Percentiles rank a stretch among this genome's conserved stretches.
phyloP scores from a whole-genome alignment of 1,140 invertebrate species.

The Magallana angulata region DNA sequence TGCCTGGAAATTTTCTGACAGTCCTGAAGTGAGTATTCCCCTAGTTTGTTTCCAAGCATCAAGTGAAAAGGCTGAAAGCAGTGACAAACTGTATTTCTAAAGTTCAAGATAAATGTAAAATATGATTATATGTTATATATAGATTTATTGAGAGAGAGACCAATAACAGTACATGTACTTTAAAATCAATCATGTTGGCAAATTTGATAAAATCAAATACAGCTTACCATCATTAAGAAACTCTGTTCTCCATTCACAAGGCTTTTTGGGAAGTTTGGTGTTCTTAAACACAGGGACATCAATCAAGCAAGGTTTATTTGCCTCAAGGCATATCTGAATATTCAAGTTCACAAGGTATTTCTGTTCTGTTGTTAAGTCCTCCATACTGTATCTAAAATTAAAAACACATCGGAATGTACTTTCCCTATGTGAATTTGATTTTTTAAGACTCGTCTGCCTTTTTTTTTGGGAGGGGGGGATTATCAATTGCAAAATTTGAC shows the following conservation, averaged over 20 bases:
- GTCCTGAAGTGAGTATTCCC: neutral
- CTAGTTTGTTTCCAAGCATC: neutral
- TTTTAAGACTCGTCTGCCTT: too few relatives aligned
- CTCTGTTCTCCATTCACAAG: slow-evolving; percentile 43
- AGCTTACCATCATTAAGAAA: slow-evolving; percentile 13
- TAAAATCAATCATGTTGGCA: too few relatives aligned
- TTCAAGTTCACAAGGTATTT: slow-evolving; percentile 57
- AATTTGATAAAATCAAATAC: too few relatives aligned
- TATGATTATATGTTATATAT: too few relatives aligned
- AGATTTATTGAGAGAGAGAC: too few relatives aligned
- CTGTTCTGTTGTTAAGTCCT: slow-evolving; percentile 49
- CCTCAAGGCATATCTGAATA: slow-evolving; percentile 56
- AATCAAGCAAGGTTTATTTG: slow-evolving; percentile 47
- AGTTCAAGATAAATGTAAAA: too few relatives aligned
- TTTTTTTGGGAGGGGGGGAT: too few relatives aligned
- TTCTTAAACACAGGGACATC: slow-evolving; percentile 48
- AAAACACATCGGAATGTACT: too few relatives aligned
- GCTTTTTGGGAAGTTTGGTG: slow-evolving; percentile 52
- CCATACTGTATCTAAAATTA: slow-evolving; percentile 51
- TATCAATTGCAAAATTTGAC: too few relatives aligned
- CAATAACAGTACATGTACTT: too few relatives aligned
- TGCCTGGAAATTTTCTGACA: slow-evolving; percentile 7
- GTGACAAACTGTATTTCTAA: too few relatives aligned
- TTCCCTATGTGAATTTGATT: too few relatives aligned
- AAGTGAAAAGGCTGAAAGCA: slow-evolving; percentile 26